phyloP scores from a whole-genome alignment of 1,140 invertebrate species.

The Polypedilum pembai region DNA sequence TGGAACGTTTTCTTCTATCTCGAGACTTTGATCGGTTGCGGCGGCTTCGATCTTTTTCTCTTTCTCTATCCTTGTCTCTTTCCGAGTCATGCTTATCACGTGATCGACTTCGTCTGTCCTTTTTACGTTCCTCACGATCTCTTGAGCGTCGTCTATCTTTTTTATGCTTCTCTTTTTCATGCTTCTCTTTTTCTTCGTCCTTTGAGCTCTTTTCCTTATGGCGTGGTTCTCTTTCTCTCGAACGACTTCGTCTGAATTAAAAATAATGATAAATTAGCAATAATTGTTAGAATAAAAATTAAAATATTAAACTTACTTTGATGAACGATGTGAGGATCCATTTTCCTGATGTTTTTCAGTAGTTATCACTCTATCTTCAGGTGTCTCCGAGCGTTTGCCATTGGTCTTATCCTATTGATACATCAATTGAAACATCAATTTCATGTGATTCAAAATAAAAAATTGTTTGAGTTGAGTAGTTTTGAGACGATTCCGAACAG shows the following conservation, averaged over 20 bases:
- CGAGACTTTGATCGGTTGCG: conserved; percentile 32
- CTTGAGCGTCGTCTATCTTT: conserved; percentile 28
- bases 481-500: conserved; percentile 2
- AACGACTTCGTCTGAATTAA: conserved; percentile 43
- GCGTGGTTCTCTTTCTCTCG: conserved; percentile 49
- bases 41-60: background rate
- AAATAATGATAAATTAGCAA: background rate
- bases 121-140: conserved; percentile 1
- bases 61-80: conserved; percentile 31
- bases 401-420: conserved; percentile 23
- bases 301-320: background rate
- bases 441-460: conserved; percentile 16
- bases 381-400: background rate
- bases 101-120: conserved; percentile 41
- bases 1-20: conserved; percentile 35
- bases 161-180: conserved; percentile 30
- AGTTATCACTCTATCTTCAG: background rate
- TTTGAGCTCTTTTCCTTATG: conserved; percentile 35
- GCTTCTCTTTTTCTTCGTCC: conserved; percentile 34
- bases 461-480: background rate
- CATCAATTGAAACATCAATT: conserved; percentile 8
- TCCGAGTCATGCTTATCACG: conserved; percentile 33
- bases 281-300: background rate
- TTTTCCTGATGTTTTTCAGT: background rate
- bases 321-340: background rate